Evolutionary conservation across 2,888 invertebrate genomes (phyloP), one percentile per base, ranked within the genome.

Genomic region (Ennomos quercinarius): DNA sequence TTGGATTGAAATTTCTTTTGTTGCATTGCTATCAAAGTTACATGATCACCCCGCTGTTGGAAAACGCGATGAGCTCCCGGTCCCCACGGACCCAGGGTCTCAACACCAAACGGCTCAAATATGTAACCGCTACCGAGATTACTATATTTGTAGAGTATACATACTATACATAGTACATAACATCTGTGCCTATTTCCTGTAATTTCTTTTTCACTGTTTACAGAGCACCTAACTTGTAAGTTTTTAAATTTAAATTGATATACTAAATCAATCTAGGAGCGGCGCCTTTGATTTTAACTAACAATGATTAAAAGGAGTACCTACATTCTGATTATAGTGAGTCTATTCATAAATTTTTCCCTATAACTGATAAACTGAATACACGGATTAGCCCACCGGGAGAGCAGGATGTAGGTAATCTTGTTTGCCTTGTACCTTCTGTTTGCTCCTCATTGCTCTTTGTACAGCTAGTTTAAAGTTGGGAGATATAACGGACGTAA

Each of bases 391-490:
- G 90, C 76, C 91, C 91, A 91, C 91, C 91, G 81, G 84, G 86
- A 84, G 72, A 72, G 89, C 91, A 91, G 91, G 91, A 91, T 87
- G 90, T 84, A 79, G 77, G 77, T 91, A 91, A 91, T 91, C 90
- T 86, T 86, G 84, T 86, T 84, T 84, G 78, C 71, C 67, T 71
- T 68, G 64, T 45, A 49, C 48, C 60, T 52, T 61, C 60, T 80
- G 75, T 81, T 81, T 83, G 71, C 55, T 56, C 77, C 77, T 82
- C 78, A 83, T 82, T 84, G 78, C 80, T 78, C 60, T 56, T 47
- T 55, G 60, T 47, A 44, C 5, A 41, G 37, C 1, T 58, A 42
- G 17, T 64, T 52, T 62, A 61, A 67, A 46, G 9, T 10, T 37
- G 34, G 50, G 36, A 13, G 36, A 35, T 42, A 27, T 11, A 13